phyloP scores from a whole-genome alignment of 2,888 invertebrate species.

The Lasioglossum figueresi region DNA sequence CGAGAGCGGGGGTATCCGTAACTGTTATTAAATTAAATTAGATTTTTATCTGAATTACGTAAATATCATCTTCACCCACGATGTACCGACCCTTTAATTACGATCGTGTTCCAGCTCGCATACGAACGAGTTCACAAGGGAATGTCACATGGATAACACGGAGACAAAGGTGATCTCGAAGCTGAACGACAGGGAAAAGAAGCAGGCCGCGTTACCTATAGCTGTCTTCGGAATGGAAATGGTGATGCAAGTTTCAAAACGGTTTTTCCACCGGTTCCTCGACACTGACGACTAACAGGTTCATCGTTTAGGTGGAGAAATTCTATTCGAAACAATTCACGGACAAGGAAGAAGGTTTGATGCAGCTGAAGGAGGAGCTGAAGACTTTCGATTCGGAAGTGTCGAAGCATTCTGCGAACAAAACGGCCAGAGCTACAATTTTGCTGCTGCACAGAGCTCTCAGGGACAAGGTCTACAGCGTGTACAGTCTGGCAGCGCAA shows the following conservation, averaged over 20 bases:
- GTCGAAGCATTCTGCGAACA: constrained; percentile 87
- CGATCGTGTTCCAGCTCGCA: constrained; percentile 87
- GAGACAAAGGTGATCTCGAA: constrained; percentile 85
- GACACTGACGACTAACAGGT: neutral
- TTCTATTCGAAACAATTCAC: constrained; percentile 95
- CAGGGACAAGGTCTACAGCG: constrained; percentile 94
- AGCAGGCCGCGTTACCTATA: constrained; percentile 95
- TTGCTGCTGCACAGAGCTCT: constrained; percentile 91
- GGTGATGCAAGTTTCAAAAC: constrained; percentile 84
- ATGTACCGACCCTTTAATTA: neutral
- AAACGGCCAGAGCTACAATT: constrained; percentile 92
- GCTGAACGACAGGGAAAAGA: constrained; percentile 92
- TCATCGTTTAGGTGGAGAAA: constrained; percentile 89
- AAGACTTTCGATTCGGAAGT: constrained; percentile 83
- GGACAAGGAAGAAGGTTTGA: constrained; percentile 95
- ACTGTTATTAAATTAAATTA: neutral
- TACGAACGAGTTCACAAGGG: constrained; percentile 92
- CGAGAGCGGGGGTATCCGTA: too few relatives aligned
- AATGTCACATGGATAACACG: constrained; percentile 87
- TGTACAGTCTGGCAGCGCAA: constrained; percentile 93
- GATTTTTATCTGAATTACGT: neutral
- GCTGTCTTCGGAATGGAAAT: constrained; percentile 95
- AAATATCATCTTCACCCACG: neutral
- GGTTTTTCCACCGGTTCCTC: neutral
- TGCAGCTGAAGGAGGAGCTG: constrained; percentile 87